Conservation (phyloP, 2,113 vertebrate genomes). For the Natator depressus region DNA sequence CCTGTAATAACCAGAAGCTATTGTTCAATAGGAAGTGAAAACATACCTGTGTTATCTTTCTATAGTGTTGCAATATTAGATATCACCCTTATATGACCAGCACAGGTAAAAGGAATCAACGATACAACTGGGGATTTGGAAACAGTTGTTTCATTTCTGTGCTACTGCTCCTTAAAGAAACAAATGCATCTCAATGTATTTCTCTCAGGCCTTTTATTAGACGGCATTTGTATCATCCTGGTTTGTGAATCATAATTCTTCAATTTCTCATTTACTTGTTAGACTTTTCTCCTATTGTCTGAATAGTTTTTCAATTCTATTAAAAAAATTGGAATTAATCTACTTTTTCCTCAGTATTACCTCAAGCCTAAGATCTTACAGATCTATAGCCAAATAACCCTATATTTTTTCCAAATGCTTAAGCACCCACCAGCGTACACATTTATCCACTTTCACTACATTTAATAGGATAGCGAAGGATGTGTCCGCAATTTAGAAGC, state of each 20-base stretch:
- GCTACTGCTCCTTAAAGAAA: background rate
- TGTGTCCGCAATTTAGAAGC: background rate
- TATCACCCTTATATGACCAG: background rate
- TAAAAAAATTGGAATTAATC: background rate
- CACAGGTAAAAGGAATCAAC: background rate
- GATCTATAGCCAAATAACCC: background rate
- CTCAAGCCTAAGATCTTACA: background rate
- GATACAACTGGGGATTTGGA: background rate
- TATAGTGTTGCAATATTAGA: background rate
- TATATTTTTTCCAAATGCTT: background rate
- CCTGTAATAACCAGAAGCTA: background rate
- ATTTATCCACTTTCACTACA: background rate
- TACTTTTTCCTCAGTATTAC: background rate
- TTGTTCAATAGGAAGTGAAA: background rate
- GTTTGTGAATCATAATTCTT: background rate
- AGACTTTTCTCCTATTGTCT: background rate
- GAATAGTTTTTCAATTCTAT: background rate
- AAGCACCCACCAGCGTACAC: background rate
- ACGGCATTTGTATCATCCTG: background rate
- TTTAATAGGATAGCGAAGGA: background rate
- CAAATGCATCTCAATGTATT: background rate
- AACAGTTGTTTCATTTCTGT: background rate
- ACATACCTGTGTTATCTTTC: background rate
- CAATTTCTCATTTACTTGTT: background rate
- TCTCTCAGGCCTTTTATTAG: background rate